Conservation (phyloP, 2,888 invertebrate species). For the Scaptomyza parva region DNA sequence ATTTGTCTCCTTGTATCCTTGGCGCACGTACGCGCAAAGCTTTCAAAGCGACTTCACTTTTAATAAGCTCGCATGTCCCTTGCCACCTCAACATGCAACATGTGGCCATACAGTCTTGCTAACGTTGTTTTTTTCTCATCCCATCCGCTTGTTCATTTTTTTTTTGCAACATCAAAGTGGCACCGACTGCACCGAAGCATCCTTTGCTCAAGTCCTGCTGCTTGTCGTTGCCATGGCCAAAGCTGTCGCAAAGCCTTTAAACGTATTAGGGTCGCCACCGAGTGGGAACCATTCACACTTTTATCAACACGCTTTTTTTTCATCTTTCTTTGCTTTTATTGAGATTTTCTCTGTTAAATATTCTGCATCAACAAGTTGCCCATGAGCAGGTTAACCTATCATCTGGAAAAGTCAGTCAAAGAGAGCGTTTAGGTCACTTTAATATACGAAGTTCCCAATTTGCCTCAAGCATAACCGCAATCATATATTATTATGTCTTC, state of each 20-base stretch:
- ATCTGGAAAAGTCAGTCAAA: background rate
- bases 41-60: slow-evolving; percentile 32
- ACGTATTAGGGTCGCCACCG: slow-evolving; percentile 60
- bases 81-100: slow-evolving; percentile 63
- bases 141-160: background rate
- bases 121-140: background rate
- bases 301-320: slow-evolving; percentile 15
- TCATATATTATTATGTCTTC: slow-evolving; percentile 4
- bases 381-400: background rate
- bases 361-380: slow-evolving; percentile 20
- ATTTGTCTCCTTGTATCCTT: slow-evolving; percentile 13
- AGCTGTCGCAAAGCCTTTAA: slow-evolving; percentile 76
- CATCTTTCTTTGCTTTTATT: background rate
- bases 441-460: background rate
- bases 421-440: background rate
- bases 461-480: background rate
- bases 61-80: slow-evolving; percentile 45
- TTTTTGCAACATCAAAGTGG: slow-evolving; percentile 40
- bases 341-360: background rate
- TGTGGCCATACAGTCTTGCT: slow-evolving; percentile 57
- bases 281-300: slow-evolving; percentile 19
- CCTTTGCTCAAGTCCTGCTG: slow-evolving; percentile 31
- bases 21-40: slow-evolving; percentile 17
- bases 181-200: slow-evolving; percentile 39
- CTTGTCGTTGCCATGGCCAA: slow-evolving; percentile 54